These are phyloP conservation scores for Lanistes nyassanus DNA, from an alignment of 1,140 invertebrate species.

Conservation along the genomic window DNA sequence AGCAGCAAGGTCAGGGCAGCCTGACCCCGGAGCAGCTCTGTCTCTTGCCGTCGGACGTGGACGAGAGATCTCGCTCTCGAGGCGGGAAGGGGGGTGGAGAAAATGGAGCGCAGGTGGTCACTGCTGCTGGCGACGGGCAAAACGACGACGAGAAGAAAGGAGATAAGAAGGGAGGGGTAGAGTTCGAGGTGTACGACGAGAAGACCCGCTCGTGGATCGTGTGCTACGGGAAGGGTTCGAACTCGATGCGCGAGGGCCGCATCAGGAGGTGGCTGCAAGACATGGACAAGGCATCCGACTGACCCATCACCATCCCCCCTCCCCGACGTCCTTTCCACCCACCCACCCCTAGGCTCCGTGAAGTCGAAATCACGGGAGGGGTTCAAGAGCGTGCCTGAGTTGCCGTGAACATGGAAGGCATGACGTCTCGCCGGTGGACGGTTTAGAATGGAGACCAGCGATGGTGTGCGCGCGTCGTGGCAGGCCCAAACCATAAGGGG, in stretches of 20 bases:
- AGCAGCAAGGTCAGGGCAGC: neutral
- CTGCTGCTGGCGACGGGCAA: neutral
- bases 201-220: conserved; percentile 25
- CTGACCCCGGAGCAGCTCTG: conserved; percentile 14
- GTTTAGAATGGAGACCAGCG: no score
- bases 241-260: conserved; percentile 36
- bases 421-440: no score
- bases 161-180: neutral
- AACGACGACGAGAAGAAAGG: neutral
- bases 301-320: neutral
- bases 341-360: no score
- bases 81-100: neutral
- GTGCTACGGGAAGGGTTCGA: conserved; percentile 26
- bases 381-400: no score
- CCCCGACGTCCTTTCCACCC: no score
- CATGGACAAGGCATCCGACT: conserved; percentile 37
- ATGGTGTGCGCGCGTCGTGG: no score
- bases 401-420: no score
- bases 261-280: conserved; percentile 49
- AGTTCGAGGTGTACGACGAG: conserved; percentile 3
- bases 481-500: no score
- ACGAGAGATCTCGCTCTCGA: conserved; percentile 5
- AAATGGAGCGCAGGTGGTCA: no score
- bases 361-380: no score
- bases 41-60: conserved; percentile 3